A percentile compares a stretch with the other conserved stretches of the same genome.
Conservation (phyloP, 2,113 vertebrate species). For the Carlito syrichta region DNA sequence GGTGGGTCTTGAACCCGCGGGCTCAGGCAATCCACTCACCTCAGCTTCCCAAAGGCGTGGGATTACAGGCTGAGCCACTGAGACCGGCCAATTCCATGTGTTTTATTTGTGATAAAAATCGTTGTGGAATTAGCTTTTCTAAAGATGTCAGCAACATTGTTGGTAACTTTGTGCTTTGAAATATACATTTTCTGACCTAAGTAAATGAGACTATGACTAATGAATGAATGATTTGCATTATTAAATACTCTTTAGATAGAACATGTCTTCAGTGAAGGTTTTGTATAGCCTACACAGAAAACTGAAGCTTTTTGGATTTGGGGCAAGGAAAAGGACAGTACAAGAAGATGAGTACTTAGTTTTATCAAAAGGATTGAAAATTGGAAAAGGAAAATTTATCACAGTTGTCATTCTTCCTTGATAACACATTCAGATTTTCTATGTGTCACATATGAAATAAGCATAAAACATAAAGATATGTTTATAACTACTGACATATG, state of each 20-base stretch:
- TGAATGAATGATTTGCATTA: background rate
- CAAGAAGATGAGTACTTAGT: too few relatives aligned
- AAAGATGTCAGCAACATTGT: background rate
- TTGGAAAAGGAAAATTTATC: background rate
- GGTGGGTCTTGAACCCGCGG: too few relatives aligned
- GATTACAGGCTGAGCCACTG: too few relatives aligned
- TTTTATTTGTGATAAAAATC: conserved; percentile 36
- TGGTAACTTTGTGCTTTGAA: background rate
- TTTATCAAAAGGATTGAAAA: too few relatives aligned
- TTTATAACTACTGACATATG: background rate
- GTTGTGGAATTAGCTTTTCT: conserved; percentile 6
- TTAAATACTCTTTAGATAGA: too few relatives aligned
- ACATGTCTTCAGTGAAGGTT: too few relatives aligned
- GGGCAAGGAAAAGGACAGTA: too few relatives aligned
- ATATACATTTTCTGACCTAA: background rate
- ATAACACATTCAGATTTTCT: background rate
- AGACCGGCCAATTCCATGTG: background rate
- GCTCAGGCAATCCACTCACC: too few relatives aligned
- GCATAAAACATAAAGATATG: background rate
- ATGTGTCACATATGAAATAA: conserved; percentile 7
- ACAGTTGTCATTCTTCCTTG: background rate
- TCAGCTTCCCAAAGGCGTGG: too few relatives aligned
- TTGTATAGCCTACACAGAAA: too few relatives aligned
- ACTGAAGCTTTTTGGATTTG: too few relatives aligned
- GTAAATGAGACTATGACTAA: conserved; percentile 12